These are phyloP conservation scores for Nasonovia ribisnigri DNA, from an alignment of 2,888 invertebrate species.

Conservation along the genomic window DNA sequence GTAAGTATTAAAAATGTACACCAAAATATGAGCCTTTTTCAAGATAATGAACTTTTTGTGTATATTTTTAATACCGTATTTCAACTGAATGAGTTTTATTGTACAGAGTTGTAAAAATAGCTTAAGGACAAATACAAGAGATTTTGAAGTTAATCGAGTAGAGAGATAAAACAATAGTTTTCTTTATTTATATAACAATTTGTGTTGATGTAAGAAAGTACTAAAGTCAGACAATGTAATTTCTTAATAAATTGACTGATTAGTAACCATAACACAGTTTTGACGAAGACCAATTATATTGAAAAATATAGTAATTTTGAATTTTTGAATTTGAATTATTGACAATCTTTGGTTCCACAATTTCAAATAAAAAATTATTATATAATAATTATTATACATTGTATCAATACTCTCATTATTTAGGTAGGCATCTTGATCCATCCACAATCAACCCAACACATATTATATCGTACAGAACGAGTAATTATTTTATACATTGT, in stretches of 20 bases:
- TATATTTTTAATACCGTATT: neutral
- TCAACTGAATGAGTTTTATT: neutral
- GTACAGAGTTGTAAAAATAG: neutral
- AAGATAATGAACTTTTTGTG: neutral
- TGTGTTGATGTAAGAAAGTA: neutral
- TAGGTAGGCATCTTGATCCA: neutral
- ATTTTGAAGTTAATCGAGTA: neutral
- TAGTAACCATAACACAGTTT: neutral
- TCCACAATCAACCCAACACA: neutral
- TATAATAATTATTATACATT: neutral
- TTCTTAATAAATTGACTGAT: neutral
- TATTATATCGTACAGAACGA: neutral
- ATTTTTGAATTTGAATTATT: neutral
- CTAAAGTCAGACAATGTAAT: neutral
- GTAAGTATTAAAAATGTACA: neutral
- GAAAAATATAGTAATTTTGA: neutral
- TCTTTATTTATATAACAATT: neutral
- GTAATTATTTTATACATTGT: neutral
- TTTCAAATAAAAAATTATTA: neutral
- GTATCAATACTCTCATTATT: neutral
- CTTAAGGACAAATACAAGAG: neutral
- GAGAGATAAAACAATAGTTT: slow-evolving; percentile 6
- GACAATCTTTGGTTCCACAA: neutral
- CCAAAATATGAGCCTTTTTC: slow-evolving; percentile 13
- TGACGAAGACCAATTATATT: neutral